phyloP scores from a whole-genome alignment of 2,888 invertebrate species.

The Portevinia maculata region DNA sequence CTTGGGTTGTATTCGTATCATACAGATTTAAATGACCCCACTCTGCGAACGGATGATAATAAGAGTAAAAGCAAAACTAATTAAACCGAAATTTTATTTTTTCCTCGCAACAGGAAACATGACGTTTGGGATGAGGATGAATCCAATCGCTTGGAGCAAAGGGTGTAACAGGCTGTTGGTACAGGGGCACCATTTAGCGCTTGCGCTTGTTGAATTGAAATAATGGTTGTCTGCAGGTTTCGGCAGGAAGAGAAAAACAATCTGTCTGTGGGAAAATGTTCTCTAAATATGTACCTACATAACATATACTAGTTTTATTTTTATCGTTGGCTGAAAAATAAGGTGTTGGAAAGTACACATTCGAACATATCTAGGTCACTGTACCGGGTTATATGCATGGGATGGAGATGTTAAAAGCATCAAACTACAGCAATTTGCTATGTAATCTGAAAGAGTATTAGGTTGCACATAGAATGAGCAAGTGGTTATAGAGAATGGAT shows the following conservation, averaged over 20 bases:
- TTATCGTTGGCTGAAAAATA: neutral
- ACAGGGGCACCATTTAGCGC: constrained; percentile 25
- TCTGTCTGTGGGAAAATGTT: constrained; percentile 1
- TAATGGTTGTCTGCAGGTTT: constrained; percentile 26
- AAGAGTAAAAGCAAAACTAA: constrained; percentile 29
- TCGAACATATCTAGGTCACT: constrained; percentile 35
- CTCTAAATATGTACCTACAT: neutral
- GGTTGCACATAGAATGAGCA: neutral
- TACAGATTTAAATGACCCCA: constrained; percentile 23
- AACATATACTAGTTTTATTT: too few relatives aligned
- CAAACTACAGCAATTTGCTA: neutral
- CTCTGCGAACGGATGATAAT: neutral
- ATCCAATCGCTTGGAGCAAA: neutral
- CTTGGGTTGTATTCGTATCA: constrained; percentile 18
- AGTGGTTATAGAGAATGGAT: neutral
- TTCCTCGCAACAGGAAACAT: constrained; percentile 49
- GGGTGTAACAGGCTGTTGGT: neutral
- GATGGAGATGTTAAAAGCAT: neutral
- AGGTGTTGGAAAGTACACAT: neutral
- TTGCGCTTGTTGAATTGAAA: constrained; percentile 57
- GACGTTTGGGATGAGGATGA: constrained; percentile 29
- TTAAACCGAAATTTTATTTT: constrained; percentile 50
- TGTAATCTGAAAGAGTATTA: neutral
- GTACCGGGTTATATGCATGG: neutral
- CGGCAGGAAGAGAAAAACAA: constrained; percentile 34